Conservation (phyloP, 64 coral and sea anemone species). For the Catalaphyllia jardinei region DNA sequence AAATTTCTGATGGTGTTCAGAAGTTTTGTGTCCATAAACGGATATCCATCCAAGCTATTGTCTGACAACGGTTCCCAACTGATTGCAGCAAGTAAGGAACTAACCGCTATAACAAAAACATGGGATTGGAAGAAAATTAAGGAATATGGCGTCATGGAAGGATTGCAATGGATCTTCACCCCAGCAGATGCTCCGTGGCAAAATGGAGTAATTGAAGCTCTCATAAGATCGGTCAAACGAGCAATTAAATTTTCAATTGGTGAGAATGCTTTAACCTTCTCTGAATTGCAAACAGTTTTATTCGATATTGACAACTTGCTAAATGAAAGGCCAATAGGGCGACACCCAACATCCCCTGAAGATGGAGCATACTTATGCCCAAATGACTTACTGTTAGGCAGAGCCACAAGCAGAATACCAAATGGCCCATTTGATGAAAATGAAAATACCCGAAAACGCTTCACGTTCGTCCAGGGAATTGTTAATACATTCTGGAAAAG, state of each 20-base stretch:
- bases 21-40: no score
- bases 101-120: no score
- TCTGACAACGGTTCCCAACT: no score
- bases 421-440: constrained; percentile 36
- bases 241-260: constrained; percentile 31
- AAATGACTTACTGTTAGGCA: constrained; percentile 38
- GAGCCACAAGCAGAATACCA: constrained; percentile 43
- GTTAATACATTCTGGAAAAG: constrained; percentile 41
- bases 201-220: constrained; percentile 45
- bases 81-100: no score
- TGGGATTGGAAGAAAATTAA: no score
- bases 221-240: constrained; percentile 60
- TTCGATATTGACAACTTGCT: constrained; percentile 56
- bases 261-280: constrained; percentile 43
- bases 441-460: background rate
- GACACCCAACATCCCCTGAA: no score
- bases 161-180: constrained; percentile 47
- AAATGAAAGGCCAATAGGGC: constrained; percentile 41
- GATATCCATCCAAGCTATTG: no score
- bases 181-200: constrained; percentile 69
- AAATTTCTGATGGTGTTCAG: no score
- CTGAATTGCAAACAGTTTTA: constrained; percentile 44
- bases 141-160: background rate
- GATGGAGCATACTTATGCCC: constrained; percentile 11
- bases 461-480: constrained; percentile 30